Evolutionary conservation across 2,797 vertebrate genomes (phyloP).

Genomic region (Oreortyx pictus): DNA sequence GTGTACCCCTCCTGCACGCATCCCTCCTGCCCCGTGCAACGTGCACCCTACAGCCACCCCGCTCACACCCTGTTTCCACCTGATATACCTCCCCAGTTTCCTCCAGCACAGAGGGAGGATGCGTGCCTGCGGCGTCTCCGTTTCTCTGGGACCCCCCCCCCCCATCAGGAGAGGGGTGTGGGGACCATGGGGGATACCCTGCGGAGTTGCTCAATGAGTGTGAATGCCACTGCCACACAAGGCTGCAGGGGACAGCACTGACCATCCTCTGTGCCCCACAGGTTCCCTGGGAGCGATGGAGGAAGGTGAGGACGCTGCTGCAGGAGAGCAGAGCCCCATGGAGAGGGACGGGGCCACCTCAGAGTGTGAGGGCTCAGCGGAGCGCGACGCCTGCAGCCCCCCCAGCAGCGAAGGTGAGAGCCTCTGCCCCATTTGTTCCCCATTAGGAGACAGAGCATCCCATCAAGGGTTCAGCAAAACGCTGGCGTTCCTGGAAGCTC

Average conservation of each 20-base stretch:
- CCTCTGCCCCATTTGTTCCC: no score
- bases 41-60: not conserved
- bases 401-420: constrained; percentile 72
- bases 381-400: constrained; percentile 79
- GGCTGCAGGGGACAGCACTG: fast-evolving
- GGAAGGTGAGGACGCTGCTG: constrained; percentile 80
- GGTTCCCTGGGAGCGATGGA: constrained; percentile 91
- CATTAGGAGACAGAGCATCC: not conserved
- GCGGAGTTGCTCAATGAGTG: not conserved
- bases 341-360: constrained; percentile 84
- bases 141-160: not conserved
- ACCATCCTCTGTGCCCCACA: not conserved
- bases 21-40: not conserved
- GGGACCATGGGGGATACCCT: fast-evolving
- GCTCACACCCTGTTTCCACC: fast-evolving
- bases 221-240: fast-evolving
- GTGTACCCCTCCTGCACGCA: not conserved
- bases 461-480: fast-evolving
- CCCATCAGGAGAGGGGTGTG: fast-evolving
- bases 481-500: fast-evolving
- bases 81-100: not conserved
- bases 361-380: constrained; percentile 82
- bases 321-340: constrained; percentile 78
- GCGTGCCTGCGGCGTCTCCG: fast-evolving
- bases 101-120: not conserved